A percentile compares a stretch with the other conserved stretches of the same genome.
These are phyloP conservation scores for Galaxias olidus DNA, from an alignment of 2,797 vertebrate genomes.

Conservation along the genomic window DNA sequence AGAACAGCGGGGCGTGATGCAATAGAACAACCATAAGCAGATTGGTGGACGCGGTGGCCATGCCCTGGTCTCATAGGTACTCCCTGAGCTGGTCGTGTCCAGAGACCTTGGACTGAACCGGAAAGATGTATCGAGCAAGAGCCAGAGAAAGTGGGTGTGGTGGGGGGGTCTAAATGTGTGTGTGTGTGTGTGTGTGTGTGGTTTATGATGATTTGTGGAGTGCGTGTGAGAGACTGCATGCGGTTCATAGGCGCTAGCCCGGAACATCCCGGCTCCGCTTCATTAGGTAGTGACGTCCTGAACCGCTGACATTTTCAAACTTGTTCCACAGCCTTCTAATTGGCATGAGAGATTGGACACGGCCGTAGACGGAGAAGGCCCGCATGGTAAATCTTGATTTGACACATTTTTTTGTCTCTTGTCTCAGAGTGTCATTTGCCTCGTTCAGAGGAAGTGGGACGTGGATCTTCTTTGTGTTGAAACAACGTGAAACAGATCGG, in stretches of 20 bases:
- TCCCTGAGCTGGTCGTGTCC: slow-evolving; percentile 67
- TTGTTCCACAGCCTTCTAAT: slow-evolving; percentile 67
- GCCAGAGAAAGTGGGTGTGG: slow-evolving; percentile 22
- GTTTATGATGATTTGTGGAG: slow-evolving; percentile 49
- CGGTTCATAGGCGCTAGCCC: slow-evolving; percentile 55
- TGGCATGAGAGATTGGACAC: slow-evolving; percentile 68
- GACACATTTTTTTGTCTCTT: slow-evolving; percentile 42
- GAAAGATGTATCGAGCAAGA: slow-evolving; percentile 14
- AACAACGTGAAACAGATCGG: no score
- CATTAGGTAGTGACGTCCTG: slow-evolving; percentile 75
- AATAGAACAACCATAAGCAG: slow-evolving; percentile 68
- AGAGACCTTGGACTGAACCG: slow-evolving; percentile 59
- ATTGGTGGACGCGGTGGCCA: slow-evolving; percentile 37
- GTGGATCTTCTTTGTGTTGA: no score
- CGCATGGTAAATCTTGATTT: slow-evolving; percentile 41
- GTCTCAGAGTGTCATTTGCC: slow-evolving; percentile 22
- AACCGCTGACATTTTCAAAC: slow-evolving; percentile 78
- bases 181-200: slow-evolving; percentile 36
- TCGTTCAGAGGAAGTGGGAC: not conserved
- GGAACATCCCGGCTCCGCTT: slow-evolving; percentile 68
- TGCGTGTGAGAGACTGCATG: slow-evolving; percentile 42
- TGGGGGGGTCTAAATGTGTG: slow-evolving; percentile 37
- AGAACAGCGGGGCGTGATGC: slow-evolving; percentile 46
- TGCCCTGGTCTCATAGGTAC: slow-evolving; percentile 57
- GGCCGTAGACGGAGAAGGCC: slow-evolving; percentile 35